Evolutionary conservation across 2,113 vertebrate species (phyloP).

Genomic region (Callipepla californica): DNA sequence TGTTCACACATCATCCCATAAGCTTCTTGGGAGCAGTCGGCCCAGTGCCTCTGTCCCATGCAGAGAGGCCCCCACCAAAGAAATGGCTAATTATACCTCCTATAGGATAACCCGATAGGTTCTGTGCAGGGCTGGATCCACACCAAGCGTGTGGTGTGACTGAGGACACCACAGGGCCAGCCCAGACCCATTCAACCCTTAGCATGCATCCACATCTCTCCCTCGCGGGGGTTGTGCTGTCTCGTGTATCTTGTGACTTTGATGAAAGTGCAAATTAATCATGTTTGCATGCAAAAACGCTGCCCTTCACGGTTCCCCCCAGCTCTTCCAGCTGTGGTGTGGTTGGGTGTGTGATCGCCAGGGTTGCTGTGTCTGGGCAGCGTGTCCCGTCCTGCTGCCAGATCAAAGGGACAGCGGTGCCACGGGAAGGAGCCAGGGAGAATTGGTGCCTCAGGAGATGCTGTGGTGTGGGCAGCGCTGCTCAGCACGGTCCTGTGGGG

Average conservation of each 20-base stretch:
- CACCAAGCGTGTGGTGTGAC: neutral
- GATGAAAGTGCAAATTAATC: rapidly evolving
- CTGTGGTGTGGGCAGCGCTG: neutral
- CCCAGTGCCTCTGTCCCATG: too few relatives aligned
- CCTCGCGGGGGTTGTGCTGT: neutral
- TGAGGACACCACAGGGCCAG: rapidly evolving
- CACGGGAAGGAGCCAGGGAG: rapidly evolving
- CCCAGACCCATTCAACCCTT: rapidly evolving
- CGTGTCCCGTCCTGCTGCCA: too few relatives aligned
- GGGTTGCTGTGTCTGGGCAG: too few relatives aligned
- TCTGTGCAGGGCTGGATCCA: neutral
- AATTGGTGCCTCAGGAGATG: neutral
- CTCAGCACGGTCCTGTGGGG: neutral
- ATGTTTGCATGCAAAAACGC: rapidly evolving
- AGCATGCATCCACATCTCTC: rapidly evolving
- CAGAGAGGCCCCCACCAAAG: rapidly evolving
- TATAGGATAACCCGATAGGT: rapidly evolving
- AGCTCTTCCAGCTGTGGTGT: rapidly evolving
- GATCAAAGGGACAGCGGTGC: too few relatives aligned
- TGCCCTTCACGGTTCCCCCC: neutral
- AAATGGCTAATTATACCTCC: too few relatives aligned
- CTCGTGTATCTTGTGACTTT: neutral
- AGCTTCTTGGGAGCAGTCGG: neutral
- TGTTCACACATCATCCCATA: rapidly evolving
- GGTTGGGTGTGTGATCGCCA: neutral